Evolutionary conservation across 2,888 invertebrate genomes (phyloP).

Genomic region (Hydropsyche betteni): DNA sequence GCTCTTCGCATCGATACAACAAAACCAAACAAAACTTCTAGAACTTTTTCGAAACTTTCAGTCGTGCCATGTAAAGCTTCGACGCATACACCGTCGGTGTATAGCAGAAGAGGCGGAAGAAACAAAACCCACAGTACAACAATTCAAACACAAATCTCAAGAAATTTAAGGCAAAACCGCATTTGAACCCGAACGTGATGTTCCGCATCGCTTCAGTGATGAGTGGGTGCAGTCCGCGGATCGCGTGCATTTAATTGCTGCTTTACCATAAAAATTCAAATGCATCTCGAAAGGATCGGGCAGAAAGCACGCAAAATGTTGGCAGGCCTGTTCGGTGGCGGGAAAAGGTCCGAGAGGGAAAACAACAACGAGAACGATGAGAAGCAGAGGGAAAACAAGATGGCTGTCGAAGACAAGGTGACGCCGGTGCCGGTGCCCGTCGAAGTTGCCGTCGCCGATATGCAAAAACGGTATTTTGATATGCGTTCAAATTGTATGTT

Average conservation of each 20-base stretch:
- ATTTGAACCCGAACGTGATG: not conserved
- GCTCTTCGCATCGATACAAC: no score
- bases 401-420: not conserved
- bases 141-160: no score
- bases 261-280: not conserved
- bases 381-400: not conserved
- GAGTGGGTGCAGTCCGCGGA: not conserved
- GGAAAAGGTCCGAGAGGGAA: conserved; percentile 9
- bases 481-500: not conserved
- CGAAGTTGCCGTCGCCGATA: not conserved
- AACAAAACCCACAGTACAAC: no score
- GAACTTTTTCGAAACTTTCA: no score
- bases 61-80: no score
- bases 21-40: no score
- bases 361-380: not conserved
- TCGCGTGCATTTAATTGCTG: conserved; percentile 11
- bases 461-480: conserved; percentile 26
- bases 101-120: no score
- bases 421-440: not conserved
- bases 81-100: no score
- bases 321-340: conserved; percentile 8
- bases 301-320: conserved; percentile 34
- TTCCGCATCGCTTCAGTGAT: not conserved
- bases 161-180: not conserved
- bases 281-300: conserved; percentile 30